Percentiles rank a stretch among this genome's conserved stretches.
Evolutionary conservation across 2,797 vertebrate genomes (phyloP).

Genomic region (Anableps anableps): DNA sequence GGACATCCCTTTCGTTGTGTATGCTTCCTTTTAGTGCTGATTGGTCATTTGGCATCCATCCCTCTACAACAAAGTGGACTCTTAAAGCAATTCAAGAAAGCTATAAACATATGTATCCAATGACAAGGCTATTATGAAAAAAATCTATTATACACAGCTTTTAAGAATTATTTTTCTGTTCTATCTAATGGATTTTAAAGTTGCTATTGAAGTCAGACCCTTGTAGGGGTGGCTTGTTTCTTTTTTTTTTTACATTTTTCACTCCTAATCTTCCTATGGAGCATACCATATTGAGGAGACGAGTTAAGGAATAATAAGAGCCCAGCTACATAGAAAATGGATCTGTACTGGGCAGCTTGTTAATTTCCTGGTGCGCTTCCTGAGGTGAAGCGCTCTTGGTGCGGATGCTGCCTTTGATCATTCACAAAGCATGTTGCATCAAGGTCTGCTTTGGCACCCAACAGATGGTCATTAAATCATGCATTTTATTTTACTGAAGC

Average conservation of each 20-base stretch:
- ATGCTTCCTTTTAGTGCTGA: conserved; percentile 63
- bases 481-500: conserved; percentile 79
- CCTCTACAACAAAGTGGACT: conserved; percentile 66
- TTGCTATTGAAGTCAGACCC: conserved; percentile 42
- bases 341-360: conserved; percentile 68
- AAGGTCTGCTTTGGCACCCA: conserved; percentile 70
- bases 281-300: conserved; percentile 25
- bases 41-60: conserved; percentile 70
- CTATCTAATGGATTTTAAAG: conserved; percentile 29
- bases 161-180: conserved; percentile 24
- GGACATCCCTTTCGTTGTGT: conserved; percentile 57
- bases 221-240: conserved; percentile 17
- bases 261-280: conserved; percentile 28
- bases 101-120: conserved; percentile 62
- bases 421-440: conserved; percentile 72
- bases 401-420: conserved; percentile 77
- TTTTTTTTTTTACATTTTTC: conserved; percentile 27
- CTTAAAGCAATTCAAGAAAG: conserved; percentile 56
- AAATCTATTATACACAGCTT: conserved; percentile 44
- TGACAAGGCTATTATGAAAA: conserved; percentile 24
- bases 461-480: conserved; percentile 84
- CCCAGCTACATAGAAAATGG: conserved; percentile 61
- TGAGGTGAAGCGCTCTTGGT: conserved; percentile 73
- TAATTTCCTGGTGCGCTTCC: conserved; percentile 66
- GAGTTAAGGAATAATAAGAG: conserved; percentile 57